Conservation (phyloP, 2,888 invertebrate genomes). For the Heteromyza rotundicornis region DNA sequence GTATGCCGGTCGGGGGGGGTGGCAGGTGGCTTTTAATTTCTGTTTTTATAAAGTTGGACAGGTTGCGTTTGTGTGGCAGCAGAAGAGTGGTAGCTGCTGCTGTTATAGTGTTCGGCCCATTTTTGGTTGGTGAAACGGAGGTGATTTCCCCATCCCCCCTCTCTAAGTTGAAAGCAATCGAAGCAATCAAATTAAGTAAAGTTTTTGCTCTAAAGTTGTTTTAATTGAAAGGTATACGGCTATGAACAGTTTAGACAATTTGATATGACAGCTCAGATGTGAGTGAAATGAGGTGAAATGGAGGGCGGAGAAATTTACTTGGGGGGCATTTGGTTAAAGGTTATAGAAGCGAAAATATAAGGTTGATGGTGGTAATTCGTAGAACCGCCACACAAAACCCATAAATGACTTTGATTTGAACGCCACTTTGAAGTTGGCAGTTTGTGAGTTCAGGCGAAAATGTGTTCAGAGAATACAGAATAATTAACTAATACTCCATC, state of each 20-base stretch:
- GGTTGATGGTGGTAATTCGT: no score
- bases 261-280: slow-evolving; percentile 20
- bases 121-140: not conserved
- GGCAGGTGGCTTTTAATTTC: not conserved
- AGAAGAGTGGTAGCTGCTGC: not conserved
- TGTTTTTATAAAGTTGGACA: slow-evolving; percentile 16
- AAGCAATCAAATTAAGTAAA: slow-evolving; percentile 24
- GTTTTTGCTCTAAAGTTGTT: slow-evolving; percentile 17
- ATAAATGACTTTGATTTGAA: no score
- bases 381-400: no score
- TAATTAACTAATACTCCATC: no score
- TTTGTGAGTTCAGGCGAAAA: no score
- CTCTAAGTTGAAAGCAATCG: slow-evolving; percentile 10
- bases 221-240: slow-evolving; percentile 24
- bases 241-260: slow-evolving; percentile 22
- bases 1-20: not conserved
- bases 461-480: no score
- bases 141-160: slow-evolving; percentile 1
- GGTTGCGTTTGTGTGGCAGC: not conserved
- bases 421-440: no score
- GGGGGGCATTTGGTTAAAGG: no score
- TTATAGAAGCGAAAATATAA: no score
- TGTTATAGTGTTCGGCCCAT: not conserved
- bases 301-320: no score
- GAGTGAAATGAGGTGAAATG: no score